A percentile compares a stretch with the other conserved stretches of the same genome.
These are phyloP conservation scores for Dicaeum eximium DNA, from an alignment of 2,113 vertebrate genomes.

Conservation along the genomic window DNA sequence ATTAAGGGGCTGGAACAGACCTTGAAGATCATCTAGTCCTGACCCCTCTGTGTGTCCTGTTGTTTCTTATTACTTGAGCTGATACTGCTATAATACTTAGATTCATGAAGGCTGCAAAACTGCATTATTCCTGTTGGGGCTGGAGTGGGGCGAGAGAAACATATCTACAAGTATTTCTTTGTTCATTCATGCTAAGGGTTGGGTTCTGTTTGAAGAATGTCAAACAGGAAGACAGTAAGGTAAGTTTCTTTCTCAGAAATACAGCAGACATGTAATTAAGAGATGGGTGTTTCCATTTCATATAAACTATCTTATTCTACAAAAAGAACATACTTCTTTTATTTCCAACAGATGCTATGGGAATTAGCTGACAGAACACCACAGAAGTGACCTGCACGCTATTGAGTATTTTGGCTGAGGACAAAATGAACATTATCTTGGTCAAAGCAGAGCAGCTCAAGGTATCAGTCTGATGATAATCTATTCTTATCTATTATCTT, in stretches of 20 bases:
- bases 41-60: background rate
- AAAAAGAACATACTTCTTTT: background rate
- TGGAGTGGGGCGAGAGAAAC: rapidly evolving
- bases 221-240: background rate
- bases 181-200: background rate
- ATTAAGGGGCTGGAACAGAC: background rate
- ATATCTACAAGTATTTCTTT: background rate
- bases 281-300: background rate
- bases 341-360: background rate
- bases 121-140: background rate
- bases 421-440: background rate
- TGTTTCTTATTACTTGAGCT: background rate
- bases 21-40: background rate
- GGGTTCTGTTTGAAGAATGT: background rate
- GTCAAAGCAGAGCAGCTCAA: background rate
- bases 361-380: background rate
- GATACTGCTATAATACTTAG: background rate
- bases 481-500: background rate
- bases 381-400: background rate
- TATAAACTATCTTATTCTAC: background rate
- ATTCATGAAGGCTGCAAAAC: background rate
- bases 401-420: background rate
- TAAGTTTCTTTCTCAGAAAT: background rate
- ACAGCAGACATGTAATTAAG: background rate
- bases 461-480: background rate